These are phyloP conservation scores for Parambassis ranga DNA, from an alignment of 2,797 vertebrate species.

Conservation along the genomic window DNA sequence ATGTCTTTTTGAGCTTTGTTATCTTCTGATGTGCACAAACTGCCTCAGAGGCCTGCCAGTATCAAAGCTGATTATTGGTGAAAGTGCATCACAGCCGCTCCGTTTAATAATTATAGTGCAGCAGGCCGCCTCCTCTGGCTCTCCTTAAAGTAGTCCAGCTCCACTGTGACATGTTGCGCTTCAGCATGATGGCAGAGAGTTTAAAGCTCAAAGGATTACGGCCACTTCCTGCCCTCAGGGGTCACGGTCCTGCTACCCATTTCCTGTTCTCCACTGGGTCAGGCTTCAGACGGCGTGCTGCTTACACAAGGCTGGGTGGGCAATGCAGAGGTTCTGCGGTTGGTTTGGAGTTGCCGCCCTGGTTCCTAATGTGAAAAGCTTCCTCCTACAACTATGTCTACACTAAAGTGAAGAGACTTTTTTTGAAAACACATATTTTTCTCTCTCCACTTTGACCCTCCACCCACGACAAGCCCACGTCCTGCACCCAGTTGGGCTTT, in stretches of 20 bases:
- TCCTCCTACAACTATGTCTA: neutral
- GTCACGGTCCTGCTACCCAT: conserved; percentile 19
- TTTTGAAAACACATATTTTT: conserved; percentile 4
- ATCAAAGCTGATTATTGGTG: conserved; percentile 10
- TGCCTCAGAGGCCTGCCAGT: neutral
- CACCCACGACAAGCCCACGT: neutral
- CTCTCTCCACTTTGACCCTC: conserved; percentile 4
- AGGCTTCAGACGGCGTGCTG: conserved; percentile 1
- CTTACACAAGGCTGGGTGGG: neutral
- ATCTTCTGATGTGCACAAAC: conserved; percentile 36
- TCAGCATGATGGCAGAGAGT: conserved; percentile 21
- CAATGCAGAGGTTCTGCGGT: neutral
- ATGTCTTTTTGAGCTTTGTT: conserved; percentile 22
- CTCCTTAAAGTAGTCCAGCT: conserved; percentile 33
- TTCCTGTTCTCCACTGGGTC: conserved; percentile 44
- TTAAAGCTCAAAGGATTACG: conserved; percentile 52
- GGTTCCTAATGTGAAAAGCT: conserved; percentile 1
- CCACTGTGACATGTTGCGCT: conserved; percentile 26
- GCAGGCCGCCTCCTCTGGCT: conserved; percentile 6
- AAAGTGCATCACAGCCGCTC: neutral
- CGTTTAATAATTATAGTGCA: conserved; percentile 17
- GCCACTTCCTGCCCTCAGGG: conserved; percentile 30
- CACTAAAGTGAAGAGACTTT: neutral
- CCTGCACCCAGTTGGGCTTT: conserved; percentile 16
- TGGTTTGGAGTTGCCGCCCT: neutral